Evolutionary conservation across 2,797 vertebrate genomes (phyloP), one percentile per base, ranked within the genome.

Genomic region (Chloroceryle inda): DNA sequence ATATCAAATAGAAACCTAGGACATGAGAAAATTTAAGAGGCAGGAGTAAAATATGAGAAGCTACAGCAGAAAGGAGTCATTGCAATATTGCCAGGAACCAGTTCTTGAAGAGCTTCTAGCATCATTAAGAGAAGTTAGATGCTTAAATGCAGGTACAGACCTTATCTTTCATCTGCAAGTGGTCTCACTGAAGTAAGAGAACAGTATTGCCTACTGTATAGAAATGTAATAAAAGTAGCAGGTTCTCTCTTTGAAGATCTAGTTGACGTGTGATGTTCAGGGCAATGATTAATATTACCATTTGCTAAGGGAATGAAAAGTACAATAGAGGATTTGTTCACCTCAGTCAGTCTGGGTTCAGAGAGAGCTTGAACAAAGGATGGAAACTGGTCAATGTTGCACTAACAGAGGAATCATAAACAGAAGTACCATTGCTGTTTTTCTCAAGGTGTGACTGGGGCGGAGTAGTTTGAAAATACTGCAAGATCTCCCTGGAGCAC

Each of bases 251-350:
- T 22, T 79, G 35, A 63, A 72, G 40, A 64, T 20, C 7, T 50
- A 44, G 40, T 35, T 64, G 55, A 37, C 13, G 13, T 2, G 4
- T 44, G 55, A 38, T 0, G 0, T 55, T 24, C 20, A 44, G 15
- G 13, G 17, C 42, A 47, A 6, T 1, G 1, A 16, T 68, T 55
- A 50, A 13, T 47, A 64, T 56, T 80, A 40, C 20, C 10, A 10
- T 74, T 56, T 88, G 33, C 12, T 3, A 61, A 27, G 23, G 37
- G 37, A 85, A 61, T 27, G 24, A 35, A 35, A 81, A 85, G 11
- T 59, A 35, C 55, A 74, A 67, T 3, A 24, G 45, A 77, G 22
- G 61, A 45, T 13, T 55, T 33, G 23, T 40, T 44, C 31, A 56
- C 11, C 24, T 69, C 73, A 37, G 9, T 4, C 73, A 9, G 17